These are phyloP conservation scores for Leptinotarsa undecemlineata DNA, from an alignment of 1,140 invertebrate genomes.

Conservation along the genomic window DNA sequence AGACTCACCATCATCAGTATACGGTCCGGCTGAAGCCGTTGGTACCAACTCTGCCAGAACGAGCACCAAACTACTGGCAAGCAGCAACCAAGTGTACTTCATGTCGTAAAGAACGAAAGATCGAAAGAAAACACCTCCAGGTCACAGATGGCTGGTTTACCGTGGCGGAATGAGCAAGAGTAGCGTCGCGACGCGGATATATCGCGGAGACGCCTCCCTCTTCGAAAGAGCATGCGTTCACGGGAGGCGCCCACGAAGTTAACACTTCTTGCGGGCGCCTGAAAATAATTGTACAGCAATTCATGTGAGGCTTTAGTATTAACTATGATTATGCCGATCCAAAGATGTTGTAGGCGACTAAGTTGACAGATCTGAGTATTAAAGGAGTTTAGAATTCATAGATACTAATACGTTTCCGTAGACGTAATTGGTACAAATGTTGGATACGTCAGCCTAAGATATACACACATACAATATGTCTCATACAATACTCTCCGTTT, in stretches of 20 bases:
- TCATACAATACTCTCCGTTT: no score
- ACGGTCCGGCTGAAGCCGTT: constrained; percentile 45
- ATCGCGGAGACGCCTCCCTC: constrained; percentile 39
- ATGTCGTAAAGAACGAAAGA: constrained; percentile 44
- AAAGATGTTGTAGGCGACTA: no score
- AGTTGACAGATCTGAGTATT: no score
- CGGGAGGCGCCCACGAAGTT: constrained; percentile 21
- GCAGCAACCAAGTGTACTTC: constrained; percentile 51
- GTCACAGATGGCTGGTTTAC: constrained; percentile 30
- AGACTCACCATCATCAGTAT: constrained; percentile 54
- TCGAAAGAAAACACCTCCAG: constrained; percentile 13
- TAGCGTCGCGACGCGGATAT: constrained; percentile 41
- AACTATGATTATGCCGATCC: no score
- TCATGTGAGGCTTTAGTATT: no score
- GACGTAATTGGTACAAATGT: no score
- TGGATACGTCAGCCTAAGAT: no score
- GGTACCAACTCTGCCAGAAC: constrained; percentile 45
- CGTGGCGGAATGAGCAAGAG: constrained; percentile 33
- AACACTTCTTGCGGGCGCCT: constrained; percentile 10
- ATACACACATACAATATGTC: no score
- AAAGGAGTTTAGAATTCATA: no score
- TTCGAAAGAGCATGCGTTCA: constrained; percentile 33
- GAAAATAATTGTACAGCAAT: no score
- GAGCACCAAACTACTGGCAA: constrained; percentile 49
- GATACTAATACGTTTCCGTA: no score